Percentiles rank a stretch among this genome's conserved stretches.
Evolutionary conservation across 1,140 invertebrate species (phyloP).

Genomic region (Acromyrmex heyeri): DNA sequence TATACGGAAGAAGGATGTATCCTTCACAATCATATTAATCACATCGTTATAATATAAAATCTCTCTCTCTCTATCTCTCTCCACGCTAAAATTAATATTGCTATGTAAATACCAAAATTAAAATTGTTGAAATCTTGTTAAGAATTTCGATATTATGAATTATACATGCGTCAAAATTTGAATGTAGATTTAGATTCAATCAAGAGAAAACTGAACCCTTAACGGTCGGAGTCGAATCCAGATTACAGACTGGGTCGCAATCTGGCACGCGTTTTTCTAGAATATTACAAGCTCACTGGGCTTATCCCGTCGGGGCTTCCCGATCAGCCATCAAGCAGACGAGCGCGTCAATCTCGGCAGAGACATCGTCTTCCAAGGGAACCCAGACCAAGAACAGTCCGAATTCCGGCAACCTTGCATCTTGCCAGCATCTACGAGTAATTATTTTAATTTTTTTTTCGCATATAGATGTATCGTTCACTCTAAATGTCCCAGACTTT

Average conservation of each 20-base stretch:
- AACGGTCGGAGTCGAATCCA: constrained; percentile 59
- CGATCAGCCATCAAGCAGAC: constrained; percentile 86
- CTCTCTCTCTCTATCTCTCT: too few relatives aligned
- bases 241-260: constrained; percentile 91
- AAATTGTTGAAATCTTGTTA: constrained; percentile 1
- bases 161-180: background rate
- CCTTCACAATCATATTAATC: constrained; percentile 87
- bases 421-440: constrained; percentile 88
- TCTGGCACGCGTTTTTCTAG: constrained; percentile 91
- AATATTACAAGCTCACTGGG: constrained; percentile 93
- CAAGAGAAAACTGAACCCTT: constrained; percentile 38
- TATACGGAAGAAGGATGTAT: constrained; percentile 97
- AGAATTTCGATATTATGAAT: background rate
- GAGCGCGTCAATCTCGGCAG: constrained; percentile 86
- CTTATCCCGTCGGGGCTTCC: constrained; percentile 89
- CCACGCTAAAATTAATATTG: background rate
- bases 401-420: constrained; percentile 88
- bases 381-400: constrained; percentile 87
- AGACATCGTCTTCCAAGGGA: constrained; percentile 86
- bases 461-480: background rate
- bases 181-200: background rate
- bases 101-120: background rate
- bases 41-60: background rate
- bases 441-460: constrained; percentile 52
- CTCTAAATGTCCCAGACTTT: background rate